A percentile compares a stretch with the other conserved stretches of the same genome.
These are phyloP conservation scores for Nomada lathburiana DNA, from an alignment of 2,888 invertebrate genomes.

Conservation along the genomic window DNA sequence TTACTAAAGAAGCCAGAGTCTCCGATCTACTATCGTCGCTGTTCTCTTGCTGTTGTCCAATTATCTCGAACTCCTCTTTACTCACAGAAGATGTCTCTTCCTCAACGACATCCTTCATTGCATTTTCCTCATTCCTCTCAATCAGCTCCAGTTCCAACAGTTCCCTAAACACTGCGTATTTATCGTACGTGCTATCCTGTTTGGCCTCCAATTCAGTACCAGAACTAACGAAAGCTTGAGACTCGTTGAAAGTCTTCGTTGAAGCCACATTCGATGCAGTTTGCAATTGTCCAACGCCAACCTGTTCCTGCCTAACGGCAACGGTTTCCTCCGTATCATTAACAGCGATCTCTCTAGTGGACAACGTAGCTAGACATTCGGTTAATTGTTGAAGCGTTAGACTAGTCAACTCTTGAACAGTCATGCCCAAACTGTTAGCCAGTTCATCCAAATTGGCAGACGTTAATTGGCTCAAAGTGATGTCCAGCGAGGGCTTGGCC, in stretches of 20 bases:
- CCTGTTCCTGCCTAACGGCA: slow-evolving; percentile 66
- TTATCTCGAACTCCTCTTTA: slow-evolving; percentile 75
- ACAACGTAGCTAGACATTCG: slow-evolving; percentile 88
- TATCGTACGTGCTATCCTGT: slow-evolving; percentile 88
- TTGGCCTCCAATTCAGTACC: slow-evolving; percentile 87
- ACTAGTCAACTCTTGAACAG: slow-evolving; percentile 91
- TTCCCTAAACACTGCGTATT: slow-evolving; percentile 95
- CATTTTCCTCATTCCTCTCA: slow-evolving; percentile 77
- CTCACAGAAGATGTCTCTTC: slow-evolving; percentile 77
- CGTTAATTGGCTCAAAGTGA: slow-evolving; percentile 93
- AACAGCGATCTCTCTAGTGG: slow-evolving; percentile 76
- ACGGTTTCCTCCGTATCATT: slow-evolving; percentile 30
- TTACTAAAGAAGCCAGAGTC: slow-evolving; percentile 75
- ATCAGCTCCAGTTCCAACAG: slow-evolving; percentile 89
- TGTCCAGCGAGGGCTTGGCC: slow-evolving; percentile 87
- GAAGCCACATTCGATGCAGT: slow-evolving; percentile 35
- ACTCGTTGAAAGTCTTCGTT: slow-evolving; percentile 62
- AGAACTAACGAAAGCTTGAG: slow-evolving; percentile 87
- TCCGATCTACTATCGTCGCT: slow-evolving; percentile 70
- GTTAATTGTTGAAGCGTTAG: slow-evolving; percentile 95
- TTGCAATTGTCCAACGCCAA: slow-evolving; percentile 52
- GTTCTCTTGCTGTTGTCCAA: slow-evolving; percentile 60
- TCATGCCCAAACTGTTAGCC: slow-evolving; percentile 91
- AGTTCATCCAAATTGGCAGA: slow-evolving; percentile 93
- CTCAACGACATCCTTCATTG: slow-evolving; percentile 53